These are phyloP conservation scores for Poecile montanus DNA, from an alignment of 2,797 vertebrate genomes.

Conservation along the genomic window DNA sequence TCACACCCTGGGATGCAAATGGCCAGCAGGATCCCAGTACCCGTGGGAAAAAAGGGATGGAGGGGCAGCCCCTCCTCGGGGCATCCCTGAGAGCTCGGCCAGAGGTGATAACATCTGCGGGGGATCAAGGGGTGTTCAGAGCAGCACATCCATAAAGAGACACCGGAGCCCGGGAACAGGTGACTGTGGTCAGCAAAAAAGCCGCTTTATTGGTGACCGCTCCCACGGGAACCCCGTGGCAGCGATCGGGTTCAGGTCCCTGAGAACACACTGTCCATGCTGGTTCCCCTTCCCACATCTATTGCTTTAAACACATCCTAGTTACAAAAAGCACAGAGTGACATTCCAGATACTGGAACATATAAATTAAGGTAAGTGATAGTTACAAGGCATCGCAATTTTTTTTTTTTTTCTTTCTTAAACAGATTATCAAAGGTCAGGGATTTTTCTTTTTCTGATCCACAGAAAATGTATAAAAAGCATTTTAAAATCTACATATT, in stretches of 20 bases:
- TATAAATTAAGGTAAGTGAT: slow-evolving; percentile 83
- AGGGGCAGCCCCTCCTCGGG: not conserved
- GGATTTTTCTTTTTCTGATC: slow-evolving; percentile 77
- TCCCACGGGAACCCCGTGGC: slow-evolving; percentile 80
- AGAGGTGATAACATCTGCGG: not conserved
- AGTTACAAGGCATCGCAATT: slow-evolving; percentile 70
- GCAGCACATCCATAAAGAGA: slow-evolving; percentile 37
- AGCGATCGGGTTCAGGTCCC: slow-evolving; percentile 88
- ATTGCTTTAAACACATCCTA: slow-evolving; percentile 53
- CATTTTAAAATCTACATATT: slow-evolving; percentile 66
- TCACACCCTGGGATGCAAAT: not conserved
- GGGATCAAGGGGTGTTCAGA: not conserved
- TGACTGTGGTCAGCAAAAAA: slow-evolving; percentile 82
- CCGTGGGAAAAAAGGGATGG: slow-evolving; percentile 56
- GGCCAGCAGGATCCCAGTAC: not conserved
- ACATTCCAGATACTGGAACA: slow-evolving; percentile 91
- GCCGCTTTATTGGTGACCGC: slow-evolving; percentile 88
- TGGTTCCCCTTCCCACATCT: slow-evolving; percentile 49
- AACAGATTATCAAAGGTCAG: slow-evolving; percentile 71
- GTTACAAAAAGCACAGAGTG: slow-evolving; percentile 45
- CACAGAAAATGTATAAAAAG: slow-evolving; percentile 79
- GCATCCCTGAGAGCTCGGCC: not conserved
- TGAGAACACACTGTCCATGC: slow-evolving; percentile 86
- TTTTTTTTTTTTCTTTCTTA: slow-evolving; percentile 68
- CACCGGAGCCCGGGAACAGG: not conserved